These are phyloP conservation scores for Pegea sp. DNA, from an alignment of 23 tunicate genomes.

Conservation along the genomic window DNA sequence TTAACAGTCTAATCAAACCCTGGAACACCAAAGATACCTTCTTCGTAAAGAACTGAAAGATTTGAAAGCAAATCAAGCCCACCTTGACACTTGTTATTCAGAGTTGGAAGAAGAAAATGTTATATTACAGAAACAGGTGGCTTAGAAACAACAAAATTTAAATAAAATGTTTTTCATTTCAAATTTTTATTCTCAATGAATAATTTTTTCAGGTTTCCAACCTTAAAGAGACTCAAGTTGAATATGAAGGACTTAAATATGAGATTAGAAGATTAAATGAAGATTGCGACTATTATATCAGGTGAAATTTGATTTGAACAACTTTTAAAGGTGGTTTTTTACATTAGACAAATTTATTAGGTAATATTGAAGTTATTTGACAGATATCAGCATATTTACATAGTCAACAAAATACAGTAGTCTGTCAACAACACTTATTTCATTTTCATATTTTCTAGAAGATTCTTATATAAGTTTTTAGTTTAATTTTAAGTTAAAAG, in stretches of 20 bases:
- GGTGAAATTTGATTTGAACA: conserved; percentile 30
- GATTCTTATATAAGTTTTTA: too few relatives aligned
- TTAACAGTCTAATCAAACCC: conserved; percentile 19
- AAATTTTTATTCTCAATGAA: not conserved
- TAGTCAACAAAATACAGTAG: too few relatives aligned
- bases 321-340: not conserved
- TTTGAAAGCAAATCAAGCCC: conserved; percentile 24
- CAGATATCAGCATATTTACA: too few relatives aligned
- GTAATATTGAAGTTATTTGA: too few relatives aligned
- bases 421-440: too few relatives aligned
- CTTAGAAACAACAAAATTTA: not conserved
- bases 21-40: conserved; percentile 22
- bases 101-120: conserved; percentile 95
- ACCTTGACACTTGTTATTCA: conserved; percentile 35
- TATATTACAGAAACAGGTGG: conserved; percentile 73
- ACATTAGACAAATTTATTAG: not conserved
- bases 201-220: conserved; percentile 46
- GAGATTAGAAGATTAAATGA: conserved; percentile 64
- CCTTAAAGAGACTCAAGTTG: conserved; percentile 71
- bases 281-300: conserved; percentile 64
- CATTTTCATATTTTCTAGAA: too few relatives aligned
- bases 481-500: too few relatives aligned
- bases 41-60: conserved; percentile 53
- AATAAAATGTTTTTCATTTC: not conserved
- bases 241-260: conserved; percentile 76